phyloP scores from a whole-genome alignment of 2,113 vertebrate species.

The Phaetusa simplex region DNA sequence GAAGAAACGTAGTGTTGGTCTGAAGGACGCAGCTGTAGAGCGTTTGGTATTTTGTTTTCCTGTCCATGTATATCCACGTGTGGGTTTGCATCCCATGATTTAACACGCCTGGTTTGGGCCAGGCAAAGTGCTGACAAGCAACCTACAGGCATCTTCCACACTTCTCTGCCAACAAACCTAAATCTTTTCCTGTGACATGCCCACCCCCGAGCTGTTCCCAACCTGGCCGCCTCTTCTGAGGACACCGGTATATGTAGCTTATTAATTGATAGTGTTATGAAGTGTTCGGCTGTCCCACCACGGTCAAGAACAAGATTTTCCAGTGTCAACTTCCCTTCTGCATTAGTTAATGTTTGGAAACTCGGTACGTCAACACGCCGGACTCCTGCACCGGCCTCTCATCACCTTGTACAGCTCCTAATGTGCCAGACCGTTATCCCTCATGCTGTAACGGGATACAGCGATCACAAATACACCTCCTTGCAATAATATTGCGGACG shows the following conservation, averaged over 20 bases:
- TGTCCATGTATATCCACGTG: accelerated
- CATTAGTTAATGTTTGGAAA: conserved; percentile 19
- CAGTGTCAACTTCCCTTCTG: not conserved
- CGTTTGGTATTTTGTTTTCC: not conserved
- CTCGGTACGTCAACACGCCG: accelerated
- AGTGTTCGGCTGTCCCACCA: not conserved
- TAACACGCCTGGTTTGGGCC: accelerated
- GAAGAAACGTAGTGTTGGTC: not conserved
- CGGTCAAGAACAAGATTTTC: not conserved
- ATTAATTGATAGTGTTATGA: not conserved
- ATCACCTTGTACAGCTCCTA: not conserved
- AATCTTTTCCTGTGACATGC: conserved; percentile 5
- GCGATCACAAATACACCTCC: not conserved
- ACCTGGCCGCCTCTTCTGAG: not conserved
- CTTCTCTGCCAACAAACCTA: not conserved
- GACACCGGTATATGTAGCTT: not conserved
- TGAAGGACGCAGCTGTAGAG: not conserved
- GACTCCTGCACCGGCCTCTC: not conserved
- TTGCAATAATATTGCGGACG: accelerated
- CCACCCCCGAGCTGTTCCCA: not conserved
- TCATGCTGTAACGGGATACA: not conserved
- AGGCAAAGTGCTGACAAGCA: conserved; percentile 5
- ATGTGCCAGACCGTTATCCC: not conserved
- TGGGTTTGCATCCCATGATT: not conserved
- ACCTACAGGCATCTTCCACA: not conserved